These are phyloP conservation scores for Eurosta solidaginis DNA, from an alignment of 1,140 invertebrate species.

Conservation along the genomic window DNA sequence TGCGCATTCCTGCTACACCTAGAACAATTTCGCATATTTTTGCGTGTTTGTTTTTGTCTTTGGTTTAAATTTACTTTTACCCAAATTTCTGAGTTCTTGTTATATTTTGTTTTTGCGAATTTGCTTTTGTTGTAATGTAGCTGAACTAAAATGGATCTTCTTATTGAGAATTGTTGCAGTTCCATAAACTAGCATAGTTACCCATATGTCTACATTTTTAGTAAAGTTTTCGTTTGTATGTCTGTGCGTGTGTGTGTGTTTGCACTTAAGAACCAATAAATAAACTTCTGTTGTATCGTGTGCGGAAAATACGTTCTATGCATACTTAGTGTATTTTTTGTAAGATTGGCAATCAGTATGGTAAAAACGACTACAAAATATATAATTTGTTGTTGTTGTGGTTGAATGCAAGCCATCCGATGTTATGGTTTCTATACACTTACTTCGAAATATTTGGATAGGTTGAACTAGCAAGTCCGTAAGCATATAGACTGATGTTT, in stretches of 20 bases:
- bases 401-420: too few species aligned
- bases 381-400: too few species aligned
- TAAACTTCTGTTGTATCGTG: background rate
- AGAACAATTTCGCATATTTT: constrained; percentile 12
- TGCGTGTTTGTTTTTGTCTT: background rate
- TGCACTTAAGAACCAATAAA: too few species aligned
- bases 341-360: background rate
- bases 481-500: too few species aligned
- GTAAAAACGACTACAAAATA: background rate
- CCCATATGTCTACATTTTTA: background rate
- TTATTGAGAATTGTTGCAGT: too few species aligned
- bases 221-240: background rate
- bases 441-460: too few species aligned
- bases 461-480: too few species aligned
- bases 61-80: background rate
- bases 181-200: too few species aligned
- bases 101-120: background rate
- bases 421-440: too few species aligned
- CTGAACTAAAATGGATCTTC: background rate
- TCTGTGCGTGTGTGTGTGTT: background rate
- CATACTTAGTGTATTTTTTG: background rate
- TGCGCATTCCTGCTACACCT: background rate
- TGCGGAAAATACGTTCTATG: background rate
- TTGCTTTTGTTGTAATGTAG: background rate
- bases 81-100: background rate